These are phyloP conservation scores for Spodoptera exigua DNA, from an alignment of 2,888 invertebrate genomes.

Conservation along the genomic window DNA sequence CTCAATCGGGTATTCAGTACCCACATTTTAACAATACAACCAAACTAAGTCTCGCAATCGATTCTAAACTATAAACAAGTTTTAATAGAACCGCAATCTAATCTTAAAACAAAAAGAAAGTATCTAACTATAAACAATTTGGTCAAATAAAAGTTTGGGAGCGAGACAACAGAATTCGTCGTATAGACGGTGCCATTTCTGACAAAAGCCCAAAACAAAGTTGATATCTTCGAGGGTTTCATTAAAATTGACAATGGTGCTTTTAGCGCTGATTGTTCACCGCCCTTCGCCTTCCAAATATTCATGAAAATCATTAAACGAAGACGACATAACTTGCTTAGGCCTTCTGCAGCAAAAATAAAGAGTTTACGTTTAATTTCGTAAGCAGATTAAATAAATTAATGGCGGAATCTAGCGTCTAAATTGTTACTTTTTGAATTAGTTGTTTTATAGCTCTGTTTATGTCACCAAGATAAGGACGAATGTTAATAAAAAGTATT, in stretches of 20 bases:
- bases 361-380: constrained; percentile 37
- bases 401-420: constrained; percentile 25
- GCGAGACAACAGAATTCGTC: constrained; percentile 37
- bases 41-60: background rate
- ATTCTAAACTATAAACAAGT: constrained; percentile 10
- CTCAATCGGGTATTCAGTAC: no score
- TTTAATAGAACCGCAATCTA: constrained; percentile 37
- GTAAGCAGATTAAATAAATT: constrained; percentile 35
- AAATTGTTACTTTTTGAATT: constrained; percentile 18
- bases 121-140: constrained; percentile 48
- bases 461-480: no score
- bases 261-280: constrained; percentile 62
- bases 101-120: constrained; percentile 36
- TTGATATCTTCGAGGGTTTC: constrained; percentile 64
- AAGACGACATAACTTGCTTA: constrained; percentile 57
- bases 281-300: constrained; percentile 49
- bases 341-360: constrained; percentile 39
- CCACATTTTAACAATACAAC: no score
- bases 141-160: constrained; percentile 48
- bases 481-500: no score
- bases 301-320: constrained; percentile 55
- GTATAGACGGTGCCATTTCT: constrained; percentile 20
- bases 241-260: constrained; percentile 67
- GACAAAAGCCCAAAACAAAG: constrained; percentile 60
- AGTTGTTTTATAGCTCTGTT: no score